Evolutionary conservation across 1,140 invertebrate genomes (phyloP).

Genomic region (Drosophila dunni): DNA sequence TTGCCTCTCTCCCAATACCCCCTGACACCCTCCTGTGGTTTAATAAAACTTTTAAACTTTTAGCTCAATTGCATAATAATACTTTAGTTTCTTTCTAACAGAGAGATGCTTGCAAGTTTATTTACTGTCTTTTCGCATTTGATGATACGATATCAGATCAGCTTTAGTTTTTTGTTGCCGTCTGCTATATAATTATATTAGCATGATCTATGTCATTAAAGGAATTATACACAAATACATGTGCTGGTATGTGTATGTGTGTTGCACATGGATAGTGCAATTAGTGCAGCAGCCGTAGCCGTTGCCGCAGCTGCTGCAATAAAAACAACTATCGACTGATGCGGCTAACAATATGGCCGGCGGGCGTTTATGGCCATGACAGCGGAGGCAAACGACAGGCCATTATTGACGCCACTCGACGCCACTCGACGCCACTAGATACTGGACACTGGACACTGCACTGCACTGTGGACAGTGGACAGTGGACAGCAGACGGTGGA

Average conservation of each 20-base stretch:
- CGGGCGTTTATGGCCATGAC: constrained; percentile 75
- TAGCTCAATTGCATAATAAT: constrained; percentile 36
- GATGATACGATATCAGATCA: constrained; percentile 70
- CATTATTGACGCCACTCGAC: constrained; percentile 80
- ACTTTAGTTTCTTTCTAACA: constrained; percentile 5
- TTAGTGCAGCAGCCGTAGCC: constrained; percentile 59
- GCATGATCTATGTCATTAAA: constrained; percentile 80
- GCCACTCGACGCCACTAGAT: constrained; percentile 58
- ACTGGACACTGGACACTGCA: constrained; percentile 24
- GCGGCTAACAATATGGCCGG: constrained; percentile 73
- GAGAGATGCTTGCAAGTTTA: neutral
- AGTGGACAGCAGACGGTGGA: constrained; percentile 25
- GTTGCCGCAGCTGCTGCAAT: constrained; percentile 9
- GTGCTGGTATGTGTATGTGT: constrained; percentile 24
- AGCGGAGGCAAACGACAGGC: constrained; percentile 70
- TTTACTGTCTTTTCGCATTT: constrained; percentile 44
- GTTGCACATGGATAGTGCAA: constrained; percentile 59
- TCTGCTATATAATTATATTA: constrained; percentile 73
- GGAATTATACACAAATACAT: constrained; percentile 30
- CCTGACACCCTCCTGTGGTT: too few relatives aligned
- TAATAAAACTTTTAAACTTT: neutral
- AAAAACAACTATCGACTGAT: constrained; percentile 73
- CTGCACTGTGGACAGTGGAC: constrained; percentile 28
- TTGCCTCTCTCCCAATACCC: too few relatives aligned
- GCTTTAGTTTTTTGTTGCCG: constrained; percentile 43